phyloP scores from a whole-genome alignment of 1,140 invertebrate genomes.

The Scaptomyza montana region DNA sequence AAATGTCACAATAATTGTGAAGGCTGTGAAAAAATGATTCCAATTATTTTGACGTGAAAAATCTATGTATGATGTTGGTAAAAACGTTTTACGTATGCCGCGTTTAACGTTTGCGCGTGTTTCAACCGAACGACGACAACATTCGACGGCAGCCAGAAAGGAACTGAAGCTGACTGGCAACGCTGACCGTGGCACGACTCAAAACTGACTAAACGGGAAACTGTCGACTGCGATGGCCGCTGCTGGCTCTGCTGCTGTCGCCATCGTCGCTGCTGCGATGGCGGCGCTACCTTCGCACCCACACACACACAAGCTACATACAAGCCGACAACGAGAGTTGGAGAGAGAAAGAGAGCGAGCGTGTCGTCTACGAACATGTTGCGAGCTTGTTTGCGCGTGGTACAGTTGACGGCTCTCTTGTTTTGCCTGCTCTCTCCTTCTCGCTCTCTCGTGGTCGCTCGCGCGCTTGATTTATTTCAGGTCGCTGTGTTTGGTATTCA shows the following conservation, averaged over 20 bases:
- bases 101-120: conserved; percentile 48
- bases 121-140: conserved; percentile 77
- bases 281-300: conserved; percentile 59
- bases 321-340: conserved; percentile 4
- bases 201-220: conserved; percentile 71
- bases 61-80: background rate
- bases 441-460: conserved; percentile 27
- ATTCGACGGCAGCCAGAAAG: conserved; percentile 82
- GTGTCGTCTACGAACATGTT: conserved; percentile 28
- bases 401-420: conserved; percentile 64
- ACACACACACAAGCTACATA: conserved; percentile 44
- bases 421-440: conserved; percentile 10
- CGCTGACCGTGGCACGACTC: conserved; percentile 61
- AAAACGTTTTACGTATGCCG: conserved; percentile 26
- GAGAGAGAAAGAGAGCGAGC: background rate
- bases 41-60: conserved; percentile 32
- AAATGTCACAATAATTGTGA: background rate
- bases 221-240: conserved; percentile 48
- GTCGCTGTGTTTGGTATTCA: conserved; percentile 77
- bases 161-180: conserved; percentile 73
- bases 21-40: background rate
- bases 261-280: conserved; percentile 29
- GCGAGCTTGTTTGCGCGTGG: conserved; percentile 33
- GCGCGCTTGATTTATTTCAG: conserved; percentile 75
- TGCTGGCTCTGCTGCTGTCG: conserved; percentile 37